A percentile compares a stretch with the other conserved stretches of the same genome.
phyloP scores from a whole-genome alignment of 2,797 vertebrate species.

The Hippoglossus hippoglossus region DNA sequence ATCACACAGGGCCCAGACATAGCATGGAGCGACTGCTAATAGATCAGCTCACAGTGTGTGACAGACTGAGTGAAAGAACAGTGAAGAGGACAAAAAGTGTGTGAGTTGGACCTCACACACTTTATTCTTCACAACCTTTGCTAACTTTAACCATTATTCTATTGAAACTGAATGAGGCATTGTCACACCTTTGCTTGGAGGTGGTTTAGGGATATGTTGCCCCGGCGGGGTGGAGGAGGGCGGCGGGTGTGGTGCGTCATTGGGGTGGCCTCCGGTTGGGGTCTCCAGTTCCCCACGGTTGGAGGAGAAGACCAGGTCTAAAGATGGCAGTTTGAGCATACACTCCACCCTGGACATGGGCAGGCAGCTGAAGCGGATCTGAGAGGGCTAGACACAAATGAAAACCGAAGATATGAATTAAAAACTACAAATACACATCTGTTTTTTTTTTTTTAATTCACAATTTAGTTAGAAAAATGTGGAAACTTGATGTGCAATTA shows the following conservation, averaged over 20 bases:
- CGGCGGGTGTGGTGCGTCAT: slow-evolving; percentile 79
- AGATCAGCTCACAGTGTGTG: slow-evolving; percentile 4
- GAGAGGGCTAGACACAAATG: slow-evolving; percentile 89
- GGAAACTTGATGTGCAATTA: no score
- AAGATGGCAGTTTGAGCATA: slow-evolving; percentile 96
- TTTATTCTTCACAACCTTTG: not conserved
- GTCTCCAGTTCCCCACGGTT: slow-evolving; percentile 96
- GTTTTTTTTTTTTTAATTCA: no score
- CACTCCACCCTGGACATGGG: slow-evolving; percentile 98
- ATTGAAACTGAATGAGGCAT: not conserved
- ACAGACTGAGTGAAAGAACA: no score
- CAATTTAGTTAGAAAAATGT: no score
- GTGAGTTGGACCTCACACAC: not conserved
- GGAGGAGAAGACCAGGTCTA: slow-evolving; percentile 98
- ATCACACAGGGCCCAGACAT: slow-evolving; percentile 7
- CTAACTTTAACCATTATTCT: slow-evolving; percentile 3
- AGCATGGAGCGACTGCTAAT: slow-evolving; percentile 19
- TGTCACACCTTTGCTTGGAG: slow-evolving; percentile 88
- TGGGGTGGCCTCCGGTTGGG: slow-evolving; percentile 80
- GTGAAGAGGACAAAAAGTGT: not conserved
- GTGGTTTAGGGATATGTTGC: slow-evolving; percentile 85
- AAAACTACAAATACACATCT: no score
- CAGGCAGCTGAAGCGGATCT: slow-evolving; percentile 98
- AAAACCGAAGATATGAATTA: not conserved
- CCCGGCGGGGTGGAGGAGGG: slow-evolving; percentile 79